A percentile compares a stretch with the other conserved stretches of the same genome.
Evolutionary conservation across 2,888 invertebrate species (phyloP).

Genomic region (Tromatobia lineatoria): DNA sequence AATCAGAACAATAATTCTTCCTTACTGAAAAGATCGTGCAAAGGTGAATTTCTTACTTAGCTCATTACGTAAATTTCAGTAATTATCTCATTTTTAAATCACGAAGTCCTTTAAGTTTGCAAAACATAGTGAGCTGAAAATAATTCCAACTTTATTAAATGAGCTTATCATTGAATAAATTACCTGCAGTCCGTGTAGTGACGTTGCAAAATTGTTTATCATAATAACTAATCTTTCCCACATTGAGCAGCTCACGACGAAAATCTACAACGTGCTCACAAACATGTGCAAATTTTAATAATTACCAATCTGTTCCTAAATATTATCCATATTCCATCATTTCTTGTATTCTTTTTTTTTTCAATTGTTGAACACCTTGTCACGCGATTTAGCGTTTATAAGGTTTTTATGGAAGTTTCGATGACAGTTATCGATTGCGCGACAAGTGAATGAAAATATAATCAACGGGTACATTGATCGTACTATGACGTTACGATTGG

Average conservation of each 20-base stretch:
- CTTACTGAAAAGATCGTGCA: no score
- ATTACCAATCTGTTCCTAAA: no score
- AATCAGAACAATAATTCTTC: no score
- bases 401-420: neutral
- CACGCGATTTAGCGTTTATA: no score
- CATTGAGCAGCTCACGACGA: neutral
- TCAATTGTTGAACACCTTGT: no score
- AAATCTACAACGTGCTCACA: no score
- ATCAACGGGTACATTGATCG: neutral
- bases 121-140: neutral
- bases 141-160: neutral
- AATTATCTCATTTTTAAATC: neutral
- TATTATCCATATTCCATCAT: no score
- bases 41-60: no score
- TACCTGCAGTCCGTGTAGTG: neutral
- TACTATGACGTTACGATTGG: neutral
- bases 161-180: neutral
- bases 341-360: no score
- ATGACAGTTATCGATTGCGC: slow-evolving; percentile 1
- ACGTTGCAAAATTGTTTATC: neutral
- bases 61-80: neutral
- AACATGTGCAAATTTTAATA: neutral
- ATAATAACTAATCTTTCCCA: neutral
- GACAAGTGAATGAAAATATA: neutral
- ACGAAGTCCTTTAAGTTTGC: neutral